Conservation (phyloP, 2,113 vertebrate species). For the Bucco capensis region DNA sequence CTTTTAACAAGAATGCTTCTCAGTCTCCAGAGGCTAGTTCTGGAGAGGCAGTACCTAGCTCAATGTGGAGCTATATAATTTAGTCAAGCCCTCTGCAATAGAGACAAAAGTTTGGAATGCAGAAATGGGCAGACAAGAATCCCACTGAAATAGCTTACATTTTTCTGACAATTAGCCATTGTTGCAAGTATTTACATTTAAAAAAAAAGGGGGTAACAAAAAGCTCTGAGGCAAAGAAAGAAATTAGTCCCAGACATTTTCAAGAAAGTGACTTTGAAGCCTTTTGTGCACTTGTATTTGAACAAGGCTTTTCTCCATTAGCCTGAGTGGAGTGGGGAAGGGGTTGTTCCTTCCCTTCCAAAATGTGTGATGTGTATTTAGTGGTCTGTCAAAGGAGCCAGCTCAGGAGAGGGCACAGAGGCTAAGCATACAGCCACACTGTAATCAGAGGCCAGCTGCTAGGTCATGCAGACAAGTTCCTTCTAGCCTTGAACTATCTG, state of each 20-base stretch:
- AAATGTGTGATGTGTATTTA: background rate
- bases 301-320: conserved; percentile 15
- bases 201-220: background rate
- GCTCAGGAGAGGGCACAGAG: background rate
- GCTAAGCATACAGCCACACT: background rate
- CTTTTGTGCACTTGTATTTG: conserved; percentile 1
- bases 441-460: background rate
- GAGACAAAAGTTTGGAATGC: conserved; percentile 43
- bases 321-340: background rate
- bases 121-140: conserved; percentile 34
- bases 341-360: background rate
- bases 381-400: background rate
- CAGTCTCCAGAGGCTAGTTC: conserved; percentile 4
- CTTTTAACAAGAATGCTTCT: conserved; percentile 21
- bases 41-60: conserved; percentile 15
- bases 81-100: conserved; percentile 19
- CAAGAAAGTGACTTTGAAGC: background rate
- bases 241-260: conserved; percentile 5
- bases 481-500: background rate
- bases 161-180: conserved; percentile 48
- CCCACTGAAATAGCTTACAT: conserved; percentile 32
- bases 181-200: conserved; percentile 19
- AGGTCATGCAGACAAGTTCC: rapidly evolving
- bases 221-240: background rate
- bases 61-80: background rate